These are phyloP conservation scores for Rhinatrema bivittatum DNA, from an alignment of 2,797 vertebrate species.

Conservation along the genomic window DNA sequence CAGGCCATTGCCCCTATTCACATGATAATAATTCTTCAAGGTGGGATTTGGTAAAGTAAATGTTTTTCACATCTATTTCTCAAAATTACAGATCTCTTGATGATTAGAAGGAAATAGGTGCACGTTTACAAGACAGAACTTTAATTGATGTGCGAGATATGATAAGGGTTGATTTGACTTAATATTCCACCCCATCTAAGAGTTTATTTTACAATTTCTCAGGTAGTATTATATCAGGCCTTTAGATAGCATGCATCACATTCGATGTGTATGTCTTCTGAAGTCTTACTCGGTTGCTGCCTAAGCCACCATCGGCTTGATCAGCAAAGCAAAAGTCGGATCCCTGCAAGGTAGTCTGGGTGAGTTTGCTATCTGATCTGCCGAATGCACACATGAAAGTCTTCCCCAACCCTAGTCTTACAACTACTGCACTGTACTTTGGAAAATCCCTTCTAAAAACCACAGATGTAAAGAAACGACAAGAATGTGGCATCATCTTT, in stretches of 20 bases:
- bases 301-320: conserved; percentile 12
- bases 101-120: too few species aligned
- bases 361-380: conserved; percentile 38
- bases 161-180: too few species aligned
- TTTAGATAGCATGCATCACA: neutral
- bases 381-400: conserved; percentile 35
- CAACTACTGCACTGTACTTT: conserved; percentile 24
- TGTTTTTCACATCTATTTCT: conserved; percentile 10
- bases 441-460: conserved; percentile 26
- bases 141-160: too few species aligned
- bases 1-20: too few species aligned
- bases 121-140: too few species aligned
- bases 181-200: too few species aligned
- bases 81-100: conserved; percentile 11
- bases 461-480: conserved; percentile 26
- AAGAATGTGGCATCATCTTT: conserved; percentile 28
- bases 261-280: conserved; percentile 26
- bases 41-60: conserved; percentile 4
- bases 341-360: conserved; percentile 22
- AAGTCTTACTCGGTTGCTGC: conserved; percentile 20
- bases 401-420: conserved; percentile 11
- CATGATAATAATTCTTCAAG: too few species aligned
- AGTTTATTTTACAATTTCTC: too few species aligned
- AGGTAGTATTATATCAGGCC: conserved; percentile 19
- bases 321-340: conserved; percentile 18